Evolutionary conservation across 2,113 vertebrate genomes (phyloP).

Genomic region (Coryphaenoides rupestris): DNA sequence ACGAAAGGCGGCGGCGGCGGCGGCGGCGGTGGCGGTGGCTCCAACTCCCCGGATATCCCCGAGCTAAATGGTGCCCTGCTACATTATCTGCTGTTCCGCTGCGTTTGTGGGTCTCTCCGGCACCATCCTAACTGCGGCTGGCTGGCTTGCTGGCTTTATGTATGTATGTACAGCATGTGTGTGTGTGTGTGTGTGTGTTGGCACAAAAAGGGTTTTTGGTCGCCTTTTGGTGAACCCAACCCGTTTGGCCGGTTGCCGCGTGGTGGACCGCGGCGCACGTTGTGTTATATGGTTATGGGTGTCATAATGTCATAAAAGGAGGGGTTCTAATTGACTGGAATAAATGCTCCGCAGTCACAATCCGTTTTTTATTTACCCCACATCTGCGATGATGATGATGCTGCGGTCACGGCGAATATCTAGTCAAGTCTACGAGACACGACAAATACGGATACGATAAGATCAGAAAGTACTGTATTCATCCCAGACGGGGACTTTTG

Average conservation of each 20-base stretch:
- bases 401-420: slow-evolving; percentile 2
- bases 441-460: no score
- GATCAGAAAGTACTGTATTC: no score
- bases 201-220: no score
- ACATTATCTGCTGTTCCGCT: not conserved
- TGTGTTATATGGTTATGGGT: slow-evolving; percentile 24
- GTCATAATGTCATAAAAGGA: slow-evolving; percentile 38
- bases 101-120: not conserved
- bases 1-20: no score
- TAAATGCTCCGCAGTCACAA: slow-evolving; percentile 29
- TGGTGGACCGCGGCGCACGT: no score
- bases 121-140: not conserved
- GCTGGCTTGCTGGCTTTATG: no score
- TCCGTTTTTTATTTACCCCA: slow-evolving; percentile 9
- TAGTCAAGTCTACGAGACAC: no score
- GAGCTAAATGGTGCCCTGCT: not conserved
- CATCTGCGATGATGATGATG: not conserved
- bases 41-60: slow-evolving; percentile 3
- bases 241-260: not conserved
- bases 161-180: no score
- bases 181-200: not conserved
- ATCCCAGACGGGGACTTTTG: no score
- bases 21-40: no score
- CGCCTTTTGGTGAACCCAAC: not conserved
- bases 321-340: slow-evolving; percentile 31